Percentiles rank a stretch among this genome's conserved stretches.
phyloP scores from a whole-genome alignment of 1,140 invertebrate species.

The Formica selysi region DNA sequence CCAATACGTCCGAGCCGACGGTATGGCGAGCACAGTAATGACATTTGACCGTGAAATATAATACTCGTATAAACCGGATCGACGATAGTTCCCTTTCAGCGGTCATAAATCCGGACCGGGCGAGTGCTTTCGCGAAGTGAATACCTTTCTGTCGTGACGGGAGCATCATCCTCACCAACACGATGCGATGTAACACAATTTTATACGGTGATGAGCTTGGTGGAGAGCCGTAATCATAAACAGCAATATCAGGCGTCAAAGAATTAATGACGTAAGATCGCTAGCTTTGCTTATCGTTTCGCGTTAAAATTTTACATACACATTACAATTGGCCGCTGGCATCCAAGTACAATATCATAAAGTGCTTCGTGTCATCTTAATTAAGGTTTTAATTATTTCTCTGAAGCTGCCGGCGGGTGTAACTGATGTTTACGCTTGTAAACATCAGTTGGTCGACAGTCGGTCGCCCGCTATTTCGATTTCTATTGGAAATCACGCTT shows the following conservation, averaged over 20 bases:
- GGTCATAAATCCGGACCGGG: conserved; percentile 34
- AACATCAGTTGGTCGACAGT: conserved; percentile 9
- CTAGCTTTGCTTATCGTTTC: conserved; percentile 17
- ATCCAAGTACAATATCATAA: conserved; percentile 17
- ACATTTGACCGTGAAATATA: conserved; percentile 66
- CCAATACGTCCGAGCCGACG: conserved; percentile 34
- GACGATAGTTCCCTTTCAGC: conserved; percentile 46
- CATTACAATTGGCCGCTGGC: conserved; percentile 38
- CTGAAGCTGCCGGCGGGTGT: background rate
- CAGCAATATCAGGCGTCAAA: conserved; percentile 46
- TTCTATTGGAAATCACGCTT: conserved; percentile 17
- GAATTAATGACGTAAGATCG: conserved; percentile 52
- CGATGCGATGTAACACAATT: conserved; percentile 46
- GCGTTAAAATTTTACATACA: conserved; percentile 1
- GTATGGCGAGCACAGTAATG: conserved; percentile 25
- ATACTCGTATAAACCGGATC: conserved; percentile 41
- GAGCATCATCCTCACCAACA: conserved; percentile 6
- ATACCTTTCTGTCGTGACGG: conserved; percentile 25
- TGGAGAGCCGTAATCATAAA: conserved; percentile 42
- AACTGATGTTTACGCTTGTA: conserved; percentile 52
- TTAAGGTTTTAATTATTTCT: conserved; percentile 58
- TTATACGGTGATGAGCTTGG: background rate
- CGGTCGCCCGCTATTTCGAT: background rate
- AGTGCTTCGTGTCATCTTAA: conserved; percentile 51
- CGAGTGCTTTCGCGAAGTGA: conserved; percentile 27